A percentile compares a stretch with the other conserved stretches of the same genome.
phyloP scores from a whole-genome alignment of 2,797 vertebrate genomes.

The Lates japonicus region DNA sequence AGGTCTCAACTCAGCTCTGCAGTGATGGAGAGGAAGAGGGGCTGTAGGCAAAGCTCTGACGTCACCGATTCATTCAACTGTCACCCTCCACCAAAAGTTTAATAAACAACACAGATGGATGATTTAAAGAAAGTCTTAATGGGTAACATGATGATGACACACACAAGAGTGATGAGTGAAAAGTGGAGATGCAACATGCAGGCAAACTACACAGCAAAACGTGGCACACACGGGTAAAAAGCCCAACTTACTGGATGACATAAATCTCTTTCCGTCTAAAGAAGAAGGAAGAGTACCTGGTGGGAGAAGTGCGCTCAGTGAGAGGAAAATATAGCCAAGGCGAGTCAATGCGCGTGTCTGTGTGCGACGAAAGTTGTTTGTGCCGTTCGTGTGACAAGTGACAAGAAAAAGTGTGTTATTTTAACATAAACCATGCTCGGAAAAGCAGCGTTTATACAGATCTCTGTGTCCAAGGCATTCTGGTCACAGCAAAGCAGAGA shows the following conservation, averaged over 20 bases:
- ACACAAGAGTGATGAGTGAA: not conserved
- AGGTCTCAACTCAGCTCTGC: constrained; percentile 44
- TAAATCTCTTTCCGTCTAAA: constrained; percentile 99
- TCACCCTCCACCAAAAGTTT: constrained; percentile 19
- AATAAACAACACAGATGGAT: constrained; percentile 28
- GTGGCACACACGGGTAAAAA: constrained; percentile 35
- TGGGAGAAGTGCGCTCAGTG: constrained; percentile 86
- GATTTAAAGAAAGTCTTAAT: constrained; percentile 28
- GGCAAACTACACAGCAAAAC: constrained; percentile 33
- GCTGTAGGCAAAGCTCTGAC: constrained; percentile 36
- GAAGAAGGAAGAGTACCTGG: constrained; percentile 99
- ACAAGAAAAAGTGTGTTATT: constrained; percentile 28
- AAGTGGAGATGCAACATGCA: constrained; percentile 27
- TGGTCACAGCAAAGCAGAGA: constrained; percentile 10
- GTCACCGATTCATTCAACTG: constrained; percentile 30
- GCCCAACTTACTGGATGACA: constrained; percentile 99
- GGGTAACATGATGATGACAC: constrained; percentile 25
- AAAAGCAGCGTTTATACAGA: constrained; percentile 25
- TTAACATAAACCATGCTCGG: not conserved
- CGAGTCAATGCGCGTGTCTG: constrained; percentile 32
- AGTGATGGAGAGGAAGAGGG: constrained; percentile 33
- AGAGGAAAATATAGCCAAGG: constrained; percentile 75
- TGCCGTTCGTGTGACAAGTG: constrained; percentile 23
- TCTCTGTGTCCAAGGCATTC: constrained; percentile 1
- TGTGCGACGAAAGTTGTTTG: constrained; percentile 20